Percentiles rank a stretch among this genome's conserved stretches.
phyloP scores from a whole-genome alignment of 2,797 vertebrate genomes.

The Enteromius mattozi region DNA sequence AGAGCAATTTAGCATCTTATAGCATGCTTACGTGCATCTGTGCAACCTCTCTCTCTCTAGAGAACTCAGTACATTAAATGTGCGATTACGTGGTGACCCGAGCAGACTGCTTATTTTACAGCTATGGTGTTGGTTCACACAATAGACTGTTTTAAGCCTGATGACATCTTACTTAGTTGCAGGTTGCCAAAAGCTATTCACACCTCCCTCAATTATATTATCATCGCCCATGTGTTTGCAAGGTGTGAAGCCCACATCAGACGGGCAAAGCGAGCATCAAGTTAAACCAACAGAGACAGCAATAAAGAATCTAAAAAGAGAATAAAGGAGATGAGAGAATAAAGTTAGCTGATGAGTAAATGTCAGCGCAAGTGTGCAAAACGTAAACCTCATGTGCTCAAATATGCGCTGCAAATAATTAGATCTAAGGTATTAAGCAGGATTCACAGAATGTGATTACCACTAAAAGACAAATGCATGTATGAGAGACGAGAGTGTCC shows the following conservation, averaged over 20 bases:
- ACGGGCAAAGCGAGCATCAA: constrained; percentile 5
- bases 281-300: constrained; percentile 30
- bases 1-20: neutral
- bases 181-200: constrained; percentile 31
- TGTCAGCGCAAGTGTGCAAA: constrained; percentile 26
- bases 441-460: constrained; percentile 14
- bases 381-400: neutral
- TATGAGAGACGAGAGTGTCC: constrained; percentile 37
- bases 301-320: constrained; percentile 7
- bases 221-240: constrained; percentile 28
- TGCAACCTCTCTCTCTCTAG: neutral
- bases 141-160: constrained; percentile 28
- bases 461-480: constrained; percentile 31
- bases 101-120: constrained; percentile 17
- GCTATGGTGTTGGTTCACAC: neutral
- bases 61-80: neutral
- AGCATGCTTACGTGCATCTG: neutral
- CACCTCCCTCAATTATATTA: constrained; percentile 53
- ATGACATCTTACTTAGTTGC: constrained; percentile 20
- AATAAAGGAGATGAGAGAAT: constrained; percentile 5
- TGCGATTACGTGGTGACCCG: neutral
- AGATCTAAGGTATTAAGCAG: neutral
- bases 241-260: constrained; percentile 36
- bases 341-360: neutral
- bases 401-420: neutral